These are phyloP conservation scores for Enteromius treurensis DNA, from an alignment of 2,797 vertebrate genomes.

Conservation along the genomic window DNA sequence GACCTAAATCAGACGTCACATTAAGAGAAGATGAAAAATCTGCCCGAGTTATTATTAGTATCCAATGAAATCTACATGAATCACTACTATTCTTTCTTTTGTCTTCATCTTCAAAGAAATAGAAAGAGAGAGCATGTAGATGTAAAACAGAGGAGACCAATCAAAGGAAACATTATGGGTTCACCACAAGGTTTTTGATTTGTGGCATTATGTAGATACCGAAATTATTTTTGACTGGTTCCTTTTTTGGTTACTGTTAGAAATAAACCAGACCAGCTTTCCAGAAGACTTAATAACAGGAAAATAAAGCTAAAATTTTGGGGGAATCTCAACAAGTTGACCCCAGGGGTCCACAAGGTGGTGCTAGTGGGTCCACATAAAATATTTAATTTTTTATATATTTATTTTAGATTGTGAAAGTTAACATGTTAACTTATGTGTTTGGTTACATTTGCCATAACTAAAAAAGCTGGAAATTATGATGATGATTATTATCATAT, in stretches of 20 bases:
- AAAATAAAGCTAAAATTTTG: background rate
- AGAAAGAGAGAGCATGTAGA: conserved; percentile 28
- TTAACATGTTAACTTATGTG: background rate
- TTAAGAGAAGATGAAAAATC: conserved; percentile 54
- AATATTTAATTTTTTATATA: no score
- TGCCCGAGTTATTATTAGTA: conserved; percentile 46
- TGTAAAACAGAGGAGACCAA: background rate
- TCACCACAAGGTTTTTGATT: background rate
- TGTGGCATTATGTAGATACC: background rate
- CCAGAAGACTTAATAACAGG: background rate
- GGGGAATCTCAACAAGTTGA: background rate
- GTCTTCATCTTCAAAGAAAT: conserved; percentile 21
- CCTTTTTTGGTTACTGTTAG: background rate
- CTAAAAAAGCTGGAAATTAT: background rate
- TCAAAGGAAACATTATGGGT: conserved; percentile 16
- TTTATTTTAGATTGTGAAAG: background rate
- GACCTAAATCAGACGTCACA: conserved; percentile 48
- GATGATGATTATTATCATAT: background rate
- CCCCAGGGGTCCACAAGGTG: background rate
- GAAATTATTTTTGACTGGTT: background rate
- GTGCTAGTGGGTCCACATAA: background rate
- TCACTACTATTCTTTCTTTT: conserved; percentile 49
- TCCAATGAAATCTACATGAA: conserved; percentile 56
- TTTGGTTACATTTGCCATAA: background rate
- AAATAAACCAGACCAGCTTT: background rate